Evolutionary conservation across 2,888 invertebrate species (phyloP).

Genomic region (Drosophila barbarae): DNA sequence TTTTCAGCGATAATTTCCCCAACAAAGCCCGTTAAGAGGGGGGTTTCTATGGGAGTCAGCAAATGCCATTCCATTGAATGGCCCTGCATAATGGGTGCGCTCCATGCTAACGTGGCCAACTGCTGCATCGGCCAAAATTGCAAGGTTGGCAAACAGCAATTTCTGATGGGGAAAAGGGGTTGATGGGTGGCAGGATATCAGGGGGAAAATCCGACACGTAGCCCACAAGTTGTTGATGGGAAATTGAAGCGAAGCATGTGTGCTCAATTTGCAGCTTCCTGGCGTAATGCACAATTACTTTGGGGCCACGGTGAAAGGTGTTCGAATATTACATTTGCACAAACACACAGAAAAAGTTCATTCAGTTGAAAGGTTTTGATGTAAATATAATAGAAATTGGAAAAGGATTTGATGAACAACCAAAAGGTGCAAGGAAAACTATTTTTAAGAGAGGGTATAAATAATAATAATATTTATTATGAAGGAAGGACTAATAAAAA

Average conservation of each 20-base stretch:
- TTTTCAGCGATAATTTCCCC: slow-evolving; percentile 41
- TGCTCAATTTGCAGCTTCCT: slow-evolving; percentile 38
- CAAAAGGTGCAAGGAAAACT: neutral
- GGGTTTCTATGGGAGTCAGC: slow-evolving; percentile 14
- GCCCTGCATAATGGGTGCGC: slow-evolving; percentile 37
- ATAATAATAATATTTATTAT: neutral
- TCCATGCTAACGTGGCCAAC: slow-evolving; percentile 40
- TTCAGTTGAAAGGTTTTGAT: slow-evolving; percentile 3
- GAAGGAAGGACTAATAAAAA: neutral
- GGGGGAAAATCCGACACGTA: slow-evolving; percentile 49
- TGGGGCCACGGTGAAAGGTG: slow-evolving; percentile 14
- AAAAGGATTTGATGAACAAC: neutral
- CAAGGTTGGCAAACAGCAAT: slow-evolving; percentile 34
- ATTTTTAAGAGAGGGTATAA: neutral
- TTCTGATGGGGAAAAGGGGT: slow-evolving; percentile 3
- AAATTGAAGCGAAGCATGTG: slow-evolving; percentile 44
- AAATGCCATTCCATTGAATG: slow-evolving; percentile 47
- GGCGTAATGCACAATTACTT: slow-evolving; percentile 36
- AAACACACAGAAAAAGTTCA: neutral
- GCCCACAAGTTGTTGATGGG: slow-evolving; percentile 34
- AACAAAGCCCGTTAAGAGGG: slow-evolving; percentile 21
- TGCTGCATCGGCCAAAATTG: slow-evolving; percentile 50
- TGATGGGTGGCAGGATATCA: neutral
- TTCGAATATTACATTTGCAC: slow-evolving; percentile 41
- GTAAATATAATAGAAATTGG: slow-evolving; percentile 1